Conservation (phyloP, 1,140 invertebrate genomes). For the Coptotermes formosanus region DNA sequence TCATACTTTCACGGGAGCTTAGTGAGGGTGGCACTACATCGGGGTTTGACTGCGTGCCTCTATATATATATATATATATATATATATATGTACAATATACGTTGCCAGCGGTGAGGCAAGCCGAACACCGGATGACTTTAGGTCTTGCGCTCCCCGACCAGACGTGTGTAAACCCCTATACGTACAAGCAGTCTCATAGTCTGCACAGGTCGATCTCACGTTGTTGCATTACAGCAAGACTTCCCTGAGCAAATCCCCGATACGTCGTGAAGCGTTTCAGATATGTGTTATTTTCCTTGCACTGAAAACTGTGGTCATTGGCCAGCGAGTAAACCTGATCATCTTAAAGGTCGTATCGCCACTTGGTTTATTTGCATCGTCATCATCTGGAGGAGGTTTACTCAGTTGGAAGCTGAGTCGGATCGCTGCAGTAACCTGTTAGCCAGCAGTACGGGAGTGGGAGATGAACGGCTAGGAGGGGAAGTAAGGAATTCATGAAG, state of each 20-base stretch:
- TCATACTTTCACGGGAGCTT: no score
- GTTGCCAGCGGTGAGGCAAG: no score
- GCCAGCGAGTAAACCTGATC: constrained; percentile 16
- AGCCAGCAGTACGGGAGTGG: not conserved
- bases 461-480: not conserved
- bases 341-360: not conserved
- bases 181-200: not conserved
- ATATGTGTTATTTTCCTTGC: not conserved
- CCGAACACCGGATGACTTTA: no score
- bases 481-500: not conserved
- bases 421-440: not conserved
- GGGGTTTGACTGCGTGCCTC: no score
- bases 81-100: no score
- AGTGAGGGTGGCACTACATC: no score
- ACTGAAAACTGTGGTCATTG: constrained; percentile 11
- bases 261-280: not conserved
- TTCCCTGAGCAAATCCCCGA: not conserved
- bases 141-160: no score
- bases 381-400: not conserved
- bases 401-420: not conserved
- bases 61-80: no score
- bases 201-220: not conserved
- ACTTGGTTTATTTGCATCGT: constrained; percentile 1
- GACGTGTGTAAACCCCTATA: not conserved
- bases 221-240: not conserved